phyloP scores from a whole-genome alignment of 1,140 invertebrate genomes.

The Drosophila equinoxialis region DNA sequence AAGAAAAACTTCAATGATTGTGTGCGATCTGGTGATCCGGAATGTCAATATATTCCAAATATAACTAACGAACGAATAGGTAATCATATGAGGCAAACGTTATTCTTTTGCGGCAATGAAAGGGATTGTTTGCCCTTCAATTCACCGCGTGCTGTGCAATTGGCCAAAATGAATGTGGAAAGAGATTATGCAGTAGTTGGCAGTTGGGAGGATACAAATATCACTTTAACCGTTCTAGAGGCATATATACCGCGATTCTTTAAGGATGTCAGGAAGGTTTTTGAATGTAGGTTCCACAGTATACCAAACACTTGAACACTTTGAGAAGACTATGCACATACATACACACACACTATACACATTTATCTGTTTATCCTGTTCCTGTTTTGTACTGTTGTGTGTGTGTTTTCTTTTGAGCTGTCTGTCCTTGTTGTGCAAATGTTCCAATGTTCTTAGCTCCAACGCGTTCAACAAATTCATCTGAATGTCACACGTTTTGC shows the following conservation, averaged over 20 bases:
- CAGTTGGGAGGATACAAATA: conserved; percentile 92
- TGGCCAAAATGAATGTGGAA: conserved; percentile 92
- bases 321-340: neutral
- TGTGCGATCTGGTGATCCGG: conserved; percentile 91
- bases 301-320: neutral
- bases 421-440: neutral
- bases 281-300: conserved; percentile 63
- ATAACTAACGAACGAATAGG: conserved; percentile 90
- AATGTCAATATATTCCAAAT: conserved; percentile 91
- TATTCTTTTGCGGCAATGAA: conserved; percentile 95
- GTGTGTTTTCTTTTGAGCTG: conserved; percentile 78
- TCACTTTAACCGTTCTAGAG: conserved; percentile 91
- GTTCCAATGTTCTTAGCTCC: conserved; percentile 42
- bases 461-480: conserved; percentile 62
- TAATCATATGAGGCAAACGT: conserved; percentile 89
- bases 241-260: conserved; percentile 93
- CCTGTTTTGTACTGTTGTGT: no score
- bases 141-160: conserved; percentile 89
- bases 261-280: conserved; percentile 85
- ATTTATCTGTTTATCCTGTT: no score
- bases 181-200: conserved; percentile 93
- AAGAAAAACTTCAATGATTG: conserved; percentile 96
- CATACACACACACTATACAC: neutral
- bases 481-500: conserved; percentile 91
- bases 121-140: conserved; percentile 94